Percentiles rank a stretch among this genome's conserved stretches.
Evolutionary conservation across 2,888 invertebrate genomes (phyloP).

Genomic region (Andrena haemorrhoa): DNA sequence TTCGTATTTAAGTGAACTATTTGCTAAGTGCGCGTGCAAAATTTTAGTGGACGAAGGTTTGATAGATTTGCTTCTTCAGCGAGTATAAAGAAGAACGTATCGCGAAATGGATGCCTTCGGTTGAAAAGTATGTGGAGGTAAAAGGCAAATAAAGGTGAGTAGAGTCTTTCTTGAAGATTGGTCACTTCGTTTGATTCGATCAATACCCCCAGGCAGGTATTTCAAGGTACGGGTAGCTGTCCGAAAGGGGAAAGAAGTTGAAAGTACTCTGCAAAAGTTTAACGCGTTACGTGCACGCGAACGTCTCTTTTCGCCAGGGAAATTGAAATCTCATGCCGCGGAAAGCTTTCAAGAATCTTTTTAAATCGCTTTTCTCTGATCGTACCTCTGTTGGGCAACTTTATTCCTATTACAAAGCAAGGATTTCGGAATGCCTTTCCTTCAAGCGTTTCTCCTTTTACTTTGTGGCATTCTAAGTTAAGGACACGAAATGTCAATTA

Average conservation of each 20-base stretch:
- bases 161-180: slow-evolving; percentile 3
- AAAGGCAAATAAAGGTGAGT: not conserved
- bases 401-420: not conserved
- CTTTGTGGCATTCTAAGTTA: not conserved
- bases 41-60: too few species aligned
- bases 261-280: slow-evolving; percentile 43
- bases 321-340: slow-evolving; percentile 48
- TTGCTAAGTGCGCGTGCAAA: too few species aligned
- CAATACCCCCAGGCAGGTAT: slow-evolving; percentile 7
- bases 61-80: too few species aligned
- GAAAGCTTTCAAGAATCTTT: slow-evolving; percentile 42
- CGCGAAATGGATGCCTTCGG: too few species aligned
- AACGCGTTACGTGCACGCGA: slow-evolving; percentile 26
- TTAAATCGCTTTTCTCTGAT: slow-evolving; percentile 38
- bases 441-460: not conserved
- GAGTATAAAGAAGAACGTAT: too few species aligned
- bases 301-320: slow-evolving; percentile 29
- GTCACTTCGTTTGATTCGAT: slow-evolving; percentile 20
- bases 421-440: not conserved
- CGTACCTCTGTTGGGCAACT: slow-evolving; percentile 10
- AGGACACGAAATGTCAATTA: not conserved
- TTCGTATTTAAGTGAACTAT: too few species aligned
- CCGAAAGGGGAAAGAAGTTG: slow-evolving; percentile 34
- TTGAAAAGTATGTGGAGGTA: too few species aligned
- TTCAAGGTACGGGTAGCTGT: slow-evolving; percentile 30